Conservation (phyloP, 2,888 invertebrate genomes). For the Aleiodes leptofemur region DNA sequence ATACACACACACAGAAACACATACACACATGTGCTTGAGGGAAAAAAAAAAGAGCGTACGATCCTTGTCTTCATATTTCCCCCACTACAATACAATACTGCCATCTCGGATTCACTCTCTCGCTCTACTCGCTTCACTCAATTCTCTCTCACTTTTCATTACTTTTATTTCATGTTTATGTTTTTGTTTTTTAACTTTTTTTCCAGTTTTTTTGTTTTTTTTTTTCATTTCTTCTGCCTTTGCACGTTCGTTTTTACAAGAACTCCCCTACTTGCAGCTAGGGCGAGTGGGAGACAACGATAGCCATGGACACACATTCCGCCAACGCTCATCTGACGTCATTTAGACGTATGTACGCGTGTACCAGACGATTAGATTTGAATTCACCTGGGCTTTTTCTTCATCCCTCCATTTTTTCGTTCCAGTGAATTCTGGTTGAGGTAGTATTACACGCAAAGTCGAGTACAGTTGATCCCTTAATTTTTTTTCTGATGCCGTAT, state of each 20-base stretch:
- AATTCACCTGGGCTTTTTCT: slow-evolving; percentile 6
- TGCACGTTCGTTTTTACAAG: slow-evolving; percentile 19
- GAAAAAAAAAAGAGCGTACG: not conserved
- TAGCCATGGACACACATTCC: slow-evolving; percentile 64
- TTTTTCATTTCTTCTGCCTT: slow-evolving; percentile 32
- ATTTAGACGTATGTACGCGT: slow-evolving; percentile 50
- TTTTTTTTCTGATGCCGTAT: too few relatives aligned
- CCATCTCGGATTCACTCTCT: slow-evolving; percentile 22
- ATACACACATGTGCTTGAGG: slow-evolving; percentile 30
- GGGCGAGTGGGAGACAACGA: slow-evolving; percentile 51
- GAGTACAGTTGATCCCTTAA: too few relatives aligned
- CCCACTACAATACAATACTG: not conserved
- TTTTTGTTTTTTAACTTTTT: not conserved
- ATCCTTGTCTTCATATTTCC: slow-evolving; percentile 30
- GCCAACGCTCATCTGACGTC: slow-evolving; percentile 67
- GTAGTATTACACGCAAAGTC: too few relatives aligned
- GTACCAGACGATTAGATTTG: slow-evolving; percentile 29
- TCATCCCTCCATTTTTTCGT: not conserved
- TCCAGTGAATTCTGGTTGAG: too few relatives aligned
- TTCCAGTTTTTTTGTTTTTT: not conserved
- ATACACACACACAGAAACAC: slow-evolving; percentile 36
- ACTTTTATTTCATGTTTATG: slow-evolving; percentile 2
- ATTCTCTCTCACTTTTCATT: slow-evolving; percentile 4
- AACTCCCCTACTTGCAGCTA: slow-evolving; percentile 26
- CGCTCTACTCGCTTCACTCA: slow-evolving; percentile 39